phyloP scores from a whole-genome alignment of 2,797 vertebrate genomes.

The Rhinichthys osculus region DNA sequence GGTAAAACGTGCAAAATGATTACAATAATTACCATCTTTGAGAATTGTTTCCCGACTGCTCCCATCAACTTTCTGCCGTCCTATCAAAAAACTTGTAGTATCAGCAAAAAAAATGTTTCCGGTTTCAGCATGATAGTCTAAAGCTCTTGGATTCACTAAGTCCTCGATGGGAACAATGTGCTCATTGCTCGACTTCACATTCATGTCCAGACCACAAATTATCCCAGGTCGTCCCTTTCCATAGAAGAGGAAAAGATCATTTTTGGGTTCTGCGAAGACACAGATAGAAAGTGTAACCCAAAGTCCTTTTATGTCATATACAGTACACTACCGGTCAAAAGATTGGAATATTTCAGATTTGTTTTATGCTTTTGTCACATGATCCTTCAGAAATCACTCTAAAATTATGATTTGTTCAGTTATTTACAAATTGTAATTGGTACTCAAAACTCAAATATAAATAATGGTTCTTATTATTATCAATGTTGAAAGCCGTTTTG shows the following conservation, averaged over 20 bases:
- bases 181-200: constrained; percentile 92
- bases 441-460: background rate
- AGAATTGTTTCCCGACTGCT: constrained; percentile 92
- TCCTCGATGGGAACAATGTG: constrained; percentile 96
- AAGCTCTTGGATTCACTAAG: constrained; percentile 94
- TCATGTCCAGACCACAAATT: constrained; percentile 93
- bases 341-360: background rate
- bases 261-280: constrained; percentile 88
- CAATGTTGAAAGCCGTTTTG: background rate
- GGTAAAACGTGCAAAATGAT: background rate
- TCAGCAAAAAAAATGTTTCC: constrained; percentile 98
- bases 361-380: background rate
- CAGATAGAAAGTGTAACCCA: constrained; percentile 27
- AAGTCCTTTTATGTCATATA: constrained; percentile 53
- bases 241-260: constrained; percentile 97
- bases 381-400: background rate
- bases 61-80: constrained; percentile 94
- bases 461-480: background rate
- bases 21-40: constrained; percentile 86
- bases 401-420: background rate
- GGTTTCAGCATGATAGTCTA: constrained; percentile 93
- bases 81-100: constrained; percentile 98
- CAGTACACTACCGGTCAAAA: background rate
- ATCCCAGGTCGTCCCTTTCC: constrained; percentile 97
- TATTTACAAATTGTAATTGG: background rate